phyloP scores from a whole-genome alignment of 2,113 vertebrate species.

The Mustela lutreola region DNA sequence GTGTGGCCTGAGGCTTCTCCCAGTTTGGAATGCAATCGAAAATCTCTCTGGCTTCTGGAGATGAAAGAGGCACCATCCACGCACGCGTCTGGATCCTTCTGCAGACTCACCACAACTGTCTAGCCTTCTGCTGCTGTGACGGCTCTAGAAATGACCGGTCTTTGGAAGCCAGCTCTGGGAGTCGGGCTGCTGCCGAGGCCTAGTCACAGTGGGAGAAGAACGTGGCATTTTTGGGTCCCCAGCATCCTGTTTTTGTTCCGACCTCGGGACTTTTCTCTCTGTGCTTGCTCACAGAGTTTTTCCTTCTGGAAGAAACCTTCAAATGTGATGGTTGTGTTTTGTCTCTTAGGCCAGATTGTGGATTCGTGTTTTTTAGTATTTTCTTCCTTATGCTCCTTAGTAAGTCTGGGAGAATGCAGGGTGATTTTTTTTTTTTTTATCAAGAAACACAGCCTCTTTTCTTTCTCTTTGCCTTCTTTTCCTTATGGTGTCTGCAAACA shows the following conservation, averaged over 20 bases:
- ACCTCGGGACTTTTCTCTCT: conserved; percentile 9
- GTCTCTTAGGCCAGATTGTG: too few relatives aligned
- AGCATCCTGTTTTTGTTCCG: conserved; percentile 41
- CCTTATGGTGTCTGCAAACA: background rate
- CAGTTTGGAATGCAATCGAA: background rate
- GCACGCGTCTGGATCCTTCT: background rate
- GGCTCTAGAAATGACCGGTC: background rate
- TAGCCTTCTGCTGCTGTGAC: background rate
- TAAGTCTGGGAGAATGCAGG: background rate
- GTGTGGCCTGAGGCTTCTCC: conserved; percentile 50
- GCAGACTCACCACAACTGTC: background rate
- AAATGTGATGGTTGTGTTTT: accelerated
- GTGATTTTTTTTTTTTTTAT: background rate
- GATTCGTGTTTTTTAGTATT: background rate
- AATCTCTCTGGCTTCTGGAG: background rate
- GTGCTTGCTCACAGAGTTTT: background rate
- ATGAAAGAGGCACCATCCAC: background rate
- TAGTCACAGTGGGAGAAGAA: background rate
- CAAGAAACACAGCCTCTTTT: conserved; percentile 1
- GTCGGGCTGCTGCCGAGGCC: background rate
- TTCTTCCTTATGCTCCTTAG: background rate
- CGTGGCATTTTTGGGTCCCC: background rate
- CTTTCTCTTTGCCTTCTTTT: background rate
- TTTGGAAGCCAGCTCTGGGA: conserved; percentile 56
- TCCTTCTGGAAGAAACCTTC: background rate